Percentiles rank a stretch among this genome's conserved stretches.
Conservation (phyloP, 1,140 invertebrate genomes). For the Hyles euphorbiae region DNA sequence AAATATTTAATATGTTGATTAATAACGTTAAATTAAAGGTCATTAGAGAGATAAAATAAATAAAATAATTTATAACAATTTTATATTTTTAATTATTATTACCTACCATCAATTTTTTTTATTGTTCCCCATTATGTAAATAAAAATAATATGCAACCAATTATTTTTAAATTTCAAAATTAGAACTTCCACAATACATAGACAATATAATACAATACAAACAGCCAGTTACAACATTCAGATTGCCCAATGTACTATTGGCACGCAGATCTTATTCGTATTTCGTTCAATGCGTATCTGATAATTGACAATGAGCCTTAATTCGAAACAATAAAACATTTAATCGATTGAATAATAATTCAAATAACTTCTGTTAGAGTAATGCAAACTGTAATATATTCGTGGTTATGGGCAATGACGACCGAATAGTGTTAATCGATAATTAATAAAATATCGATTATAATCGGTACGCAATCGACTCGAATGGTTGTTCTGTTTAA, state of each 20-base stretch:
- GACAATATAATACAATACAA: slow-evolving; percentile 44
- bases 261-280: slow-evolving; percentile 34
- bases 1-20: no score
- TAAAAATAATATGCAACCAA: slow-evolving; percentile 15
- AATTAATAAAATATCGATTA: slow-evolving; percentile 19
- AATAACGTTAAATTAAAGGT: no score
- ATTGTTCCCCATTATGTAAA: neutral
- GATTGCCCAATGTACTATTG: slow-evolving; percentile 40
- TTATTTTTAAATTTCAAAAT: slow-evolving; percentile 36
- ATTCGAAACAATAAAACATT: slow-evolving; percentile 11
- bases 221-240: slow-evolving; percentile 36
- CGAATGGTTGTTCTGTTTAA: slow-evolving; percentile 7
- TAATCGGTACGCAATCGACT: slow-evolving; percentile 19
- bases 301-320: slow-evolving; percentile 13
- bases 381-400: slow-evolving; percentile 21
- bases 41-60: no score
- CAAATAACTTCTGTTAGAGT: neutral
- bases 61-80: no score
- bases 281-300: slow-evolving; percentile 6
- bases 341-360: slow-evolving; percentile 1
- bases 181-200: slow-evolving; percentile 28
- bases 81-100: no score
- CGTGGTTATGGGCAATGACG: slow-evolving; percentile 33
- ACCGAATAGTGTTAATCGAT: slow-evolving; percentile 21
- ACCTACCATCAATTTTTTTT: no score